Conservation (phyloP, 1,140 invertebrate species). For the Pachyrhynchus sulphureomaculatus region DNA sequence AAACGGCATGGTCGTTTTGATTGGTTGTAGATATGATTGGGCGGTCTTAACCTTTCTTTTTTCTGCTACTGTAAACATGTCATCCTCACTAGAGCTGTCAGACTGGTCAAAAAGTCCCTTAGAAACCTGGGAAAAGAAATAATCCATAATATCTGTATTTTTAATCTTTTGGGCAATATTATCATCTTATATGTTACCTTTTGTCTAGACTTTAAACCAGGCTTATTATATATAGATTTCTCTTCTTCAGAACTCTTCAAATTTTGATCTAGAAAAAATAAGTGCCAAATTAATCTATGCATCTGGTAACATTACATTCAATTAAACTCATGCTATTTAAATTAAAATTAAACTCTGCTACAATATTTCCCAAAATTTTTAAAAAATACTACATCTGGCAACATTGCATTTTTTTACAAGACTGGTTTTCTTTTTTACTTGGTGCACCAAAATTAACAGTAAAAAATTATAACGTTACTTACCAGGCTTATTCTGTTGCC, state of each 20-base stretch:
- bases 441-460: not conserved
- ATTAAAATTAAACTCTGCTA: no score
- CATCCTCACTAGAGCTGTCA: slow-evolving; percentile 41
- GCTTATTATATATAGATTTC: no score
- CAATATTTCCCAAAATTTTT: no score
- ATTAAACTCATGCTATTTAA: no score
- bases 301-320: no score
- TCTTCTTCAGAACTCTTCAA: no score
- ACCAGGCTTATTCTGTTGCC: not conserved
- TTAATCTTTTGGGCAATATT: not conserved
- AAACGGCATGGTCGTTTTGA: slow-evolving; percentile 31
- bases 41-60: slow-evolving; percentile 31
- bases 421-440: no score
- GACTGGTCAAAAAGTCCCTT: slow-evolving; percentile 18
- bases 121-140: not conserved
- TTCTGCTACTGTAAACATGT: slow-evolving; percentile 36
- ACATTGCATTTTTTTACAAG: no score
- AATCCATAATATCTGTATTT: not conserved
- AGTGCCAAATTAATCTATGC: no score
- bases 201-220: no score
- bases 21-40: slow-evolving; percentile 50
- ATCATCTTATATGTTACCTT: not conserved
- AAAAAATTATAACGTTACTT: slow-evolving; percentile 4
- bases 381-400: no score
- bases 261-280: no score